Evolutionary conservation across 2,113 vertebrate genomes (phyloP).

Genomic region (Nannospalax galili): DNA sequence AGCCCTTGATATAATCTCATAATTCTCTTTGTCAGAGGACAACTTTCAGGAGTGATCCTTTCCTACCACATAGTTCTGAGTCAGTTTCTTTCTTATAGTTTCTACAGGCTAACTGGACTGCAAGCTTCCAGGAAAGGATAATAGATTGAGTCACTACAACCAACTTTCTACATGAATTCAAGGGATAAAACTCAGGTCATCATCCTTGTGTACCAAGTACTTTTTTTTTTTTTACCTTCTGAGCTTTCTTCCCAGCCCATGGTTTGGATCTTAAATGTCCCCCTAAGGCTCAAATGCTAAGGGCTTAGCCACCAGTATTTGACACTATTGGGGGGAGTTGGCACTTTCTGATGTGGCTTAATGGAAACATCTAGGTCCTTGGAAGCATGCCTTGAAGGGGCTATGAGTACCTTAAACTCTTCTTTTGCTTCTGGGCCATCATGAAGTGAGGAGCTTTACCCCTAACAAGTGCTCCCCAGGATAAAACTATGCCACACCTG

Average conservation of each 20-base stretch:
- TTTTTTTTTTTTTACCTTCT: no score
- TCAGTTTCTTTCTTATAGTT: no score
- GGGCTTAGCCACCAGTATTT: not conserved
- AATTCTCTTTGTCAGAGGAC: no score
- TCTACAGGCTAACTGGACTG: no score
- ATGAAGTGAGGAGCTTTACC: not conserved
- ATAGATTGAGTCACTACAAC: no score
- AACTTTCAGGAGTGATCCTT: no score
- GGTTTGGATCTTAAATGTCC: not conserved
- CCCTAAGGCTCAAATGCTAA: not conserved
- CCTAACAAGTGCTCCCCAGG: not conserved
- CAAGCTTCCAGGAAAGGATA: no score
- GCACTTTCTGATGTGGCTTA: not conserved
- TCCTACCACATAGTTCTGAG: not conserved
- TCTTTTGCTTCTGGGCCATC: not conserved
- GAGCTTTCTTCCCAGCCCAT: no score
- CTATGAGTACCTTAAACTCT: rapidly evolving
- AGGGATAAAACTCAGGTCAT: no score
- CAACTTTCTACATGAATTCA: no score
- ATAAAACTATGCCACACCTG: not conserved
- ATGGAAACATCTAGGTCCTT: not conserved
- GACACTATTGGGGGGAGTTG: no score
- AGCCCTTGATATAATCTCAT: not conserved
- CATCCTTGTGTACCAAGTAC: no score
- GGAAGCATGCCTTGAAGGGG: not conserved